These are phyloP conservation scores for Diprion similis DNA, from an alignment of 1,140 invertebrate species.

Conservation along the genomic window DNA sequence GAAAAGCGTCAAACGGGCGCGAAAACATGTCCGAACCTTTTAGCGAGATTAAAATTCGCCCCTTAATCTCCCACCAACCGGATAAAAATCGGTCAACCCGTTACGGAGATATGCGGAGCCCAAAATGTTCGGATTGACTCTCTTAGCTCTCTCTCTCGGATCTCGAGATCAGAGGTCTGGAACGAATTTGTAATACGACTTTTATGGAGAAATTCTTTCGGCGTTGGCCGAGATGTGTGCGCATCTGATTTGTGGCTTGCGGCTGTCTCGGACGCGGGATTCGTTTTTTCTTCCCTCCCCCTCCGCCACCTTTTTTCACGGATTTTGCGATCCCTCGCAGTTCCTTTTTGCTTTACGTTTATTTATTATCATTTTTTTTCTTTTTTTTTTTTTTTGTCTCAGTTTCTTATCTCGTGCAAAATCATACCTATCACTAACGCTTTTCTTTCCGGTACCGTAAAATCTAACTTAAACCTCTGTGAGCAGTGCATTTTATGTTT, in stretches of 20 bases:
- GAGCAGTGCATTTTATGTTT: no score
- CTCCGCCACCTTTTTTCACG: not conserved
- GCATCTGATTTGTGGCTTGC: constrained; percentile 55
- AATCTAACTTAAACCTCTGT: no score
- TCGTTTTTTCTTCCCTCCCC: not conserved
- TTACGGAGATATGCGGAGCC: constrained; percentile 11
- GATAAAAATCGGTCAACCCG: not conserved
- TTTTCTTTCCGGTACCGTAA: no score
- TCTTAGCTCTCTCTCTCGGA: constrained; percentile 36
- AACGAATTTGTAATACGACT: constrained; percentile 61
- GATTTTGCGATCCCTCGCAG: not conserved
- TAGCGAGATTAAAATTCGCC: not conserved
- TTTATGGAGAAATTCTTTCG: constrained; percentile 52
- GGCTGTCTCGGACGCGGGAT: constrained; percentile 20
- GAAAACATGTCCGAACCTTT: not conserved
- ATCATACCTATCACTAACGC: not conserved
- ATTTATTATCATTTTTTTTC: no score
- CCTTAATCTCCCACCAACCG: not conserved
- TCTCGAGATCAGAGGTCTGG: constrained; percentile 50
- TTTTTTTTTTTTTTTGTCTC: no score
- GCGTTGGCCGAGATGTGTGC: constrained; percentile 22
- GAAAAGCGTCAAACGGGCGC: constrained; percentile 12
- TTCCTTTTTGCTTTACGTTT: not conserved
- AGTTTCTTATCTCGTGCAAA: not conserved
- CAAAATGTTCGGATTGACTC: constrained; percentile 11